Base-by-base conservation (phyloP, 2,113 vertebrate species). In the Morone chrysops region DNA sequence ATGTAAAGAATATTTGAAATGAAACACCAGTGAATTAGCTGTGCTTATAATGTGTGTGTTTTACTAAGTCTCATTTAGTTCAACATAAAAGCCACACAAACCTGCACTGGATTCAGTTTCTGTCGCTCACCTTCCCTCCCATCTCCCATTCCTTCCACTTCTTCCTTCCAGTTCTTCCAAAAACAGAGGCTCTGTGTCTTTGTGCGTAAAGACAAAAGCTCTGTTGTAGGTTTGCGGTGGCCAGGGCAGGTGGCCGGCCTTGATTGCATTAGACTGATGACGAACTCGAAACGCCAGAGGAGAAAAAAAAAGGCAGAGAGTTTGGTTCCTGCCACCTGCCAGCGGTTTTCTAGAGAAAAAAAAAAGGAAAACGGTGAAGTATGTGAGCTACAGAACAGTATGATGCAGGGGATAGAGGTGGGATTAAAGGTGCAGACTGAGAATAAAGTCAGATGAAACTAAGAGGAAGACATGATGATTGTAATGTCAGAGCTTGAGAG, bases 251-350 rank as follows among this genome's bases (percentile, higher is more conserved):
- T 87, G 89, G 59, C 17, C 2, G 60, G 71, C 10, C 63, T 70
- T 79, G 82, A 82, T 90, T 89, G 78, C 83, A 88, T 90, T 84
- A 90, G 74, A 78, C 66, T 14, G 81, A 83, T 89, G 90, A 91
- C 62, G 40, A 45, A 36, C 31, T 48, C 4, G 40, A 74, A 84
- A 77, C 11, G 6, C 57, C 80, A 81, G 57, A 81, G 38, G 36
- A 38, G 70, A 2, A 38, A 3, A 18, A 73, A 78, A 68, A 48
- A 59, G 51, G 25, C 41, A 47, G 51, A n/a, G 68, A 67, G 17
- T 81, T 70, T 38, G 51, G 68, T 83, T 88, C 66, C 45, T 75
- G 56, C 65, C 75, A 61, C 70, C 62, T 82, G 82, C 70, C 54
- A 62, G 70, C 13, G 5, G 57, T 75, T 86, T 77, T 22, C 38